Evolutionary conservation across 2,888 invertebrate genomes (phyloP).

Genomic region (Syritta pipiens): DNA sequence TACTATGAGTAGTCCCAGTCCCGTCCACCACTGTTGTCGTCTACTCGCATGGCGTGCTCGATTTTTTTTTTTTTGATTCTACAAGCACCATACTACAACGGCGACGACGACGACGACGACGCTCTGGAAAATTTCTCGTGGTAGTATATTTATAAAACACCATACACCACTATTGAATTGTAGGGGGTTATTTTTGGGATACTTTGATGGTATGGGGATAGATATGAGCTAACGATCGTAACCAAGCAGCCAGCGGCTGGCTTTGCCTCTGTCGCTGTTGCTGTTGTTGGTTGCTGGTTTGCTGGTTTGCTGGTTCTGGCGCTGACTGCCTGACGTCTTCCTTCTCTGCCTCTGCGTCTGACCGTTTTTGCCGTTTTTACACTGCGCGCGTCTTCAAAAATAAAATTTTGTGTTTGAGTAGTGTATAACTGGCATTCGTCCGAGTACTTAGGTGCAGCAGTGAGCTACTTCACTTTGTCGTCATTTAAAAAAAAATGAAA

Average conservation of each 20-base stretch:
- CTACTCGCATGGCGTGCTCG: slow-evolving; percentile 55
- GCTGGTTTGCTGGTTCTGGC: slow-evolving; percentile 42
- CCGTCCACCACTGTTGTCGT: slow-evolving; percentile 4
- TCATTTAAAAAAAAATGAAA: slow-evolving; percentile 1
- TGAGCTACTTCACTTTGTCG: slow-evolving; percentile 55
- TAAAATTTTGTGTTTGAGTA: slow-evolving; percentile 67
- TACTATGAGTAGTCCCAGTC: slow-evolving; percentile 58
- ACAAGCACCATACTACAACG: no score
- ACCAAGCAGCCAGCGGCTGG: slow-evolving; percentile 44
- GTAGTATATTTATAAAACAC: slow-evolving; percentile 65
- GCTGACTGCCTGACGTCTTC: slow-evolving; percentile 32
- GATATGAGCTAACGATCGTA: slow-evolving; percentile 70
- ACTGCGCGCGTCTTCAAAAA: slow-evolving; percentile 67
- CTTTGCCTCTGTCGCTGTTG: slow-evolving; percentile 45
- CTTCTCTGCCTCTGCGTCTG: neutral
- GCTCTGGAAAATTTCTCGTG: slow-evolving; percentile 66
- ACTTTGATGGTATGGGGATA: slow-evolving; percentile 71
- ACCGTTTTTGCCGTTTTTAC: slow-evolving; percentile 31
- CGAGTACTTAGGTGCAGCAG: slow-evolving; percentile 67
- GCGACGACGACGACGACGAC: no score
- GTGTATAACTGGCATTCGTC: slow-evolving; percentile 70
- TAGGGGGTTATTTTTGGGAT: slow-evolving; percentile 76
- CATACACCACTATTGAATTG: slow-evolving; percentile 69
- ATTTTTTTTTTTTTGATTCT: slow-evolving; percentile 14
- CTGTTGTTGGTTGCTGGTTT: slow-evolving; percentile 70